Conservation (phyloP, 1,140 invertebrate species). For the Apis mellifera region DNA sequence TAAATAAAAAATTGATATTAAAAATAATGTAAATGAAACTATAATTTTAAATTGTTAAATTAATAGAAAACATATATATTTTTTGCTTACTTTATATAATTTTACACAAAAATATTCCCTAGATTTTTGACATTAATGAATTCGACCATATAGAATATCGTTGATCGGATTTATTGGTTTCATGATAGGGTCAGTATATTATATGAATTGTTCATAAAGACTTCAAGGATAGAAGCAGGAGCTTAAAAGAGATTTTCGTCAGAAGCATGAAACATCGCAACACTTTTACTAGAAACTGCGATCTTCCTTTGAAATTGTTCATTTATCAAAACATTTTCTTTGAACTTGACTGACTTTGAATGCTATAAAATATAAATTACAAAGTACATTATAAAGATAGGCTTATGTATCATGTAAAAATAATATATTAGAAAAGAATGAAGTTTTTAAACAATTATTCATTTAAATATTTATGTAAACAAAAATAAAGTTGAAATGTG, state of each 20-base stretch:
- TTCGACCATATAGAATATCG: constrained; percentile 13
- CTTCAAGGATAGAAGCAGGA: neutral
- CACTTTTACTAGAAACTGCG: constrained; percentile 15
- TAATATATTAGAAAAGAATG: too few relatives aligned
- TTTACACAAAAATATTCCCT: constrained; percentile 28
- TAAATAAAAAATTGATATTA: too few relatives aligned
- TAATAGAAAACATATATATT: too few relatives aligned
- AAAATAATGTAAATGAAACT: too few relatives aligned
- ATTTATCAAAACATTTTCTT: neutral
- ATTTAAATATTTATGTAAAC: too few relatives aligned
- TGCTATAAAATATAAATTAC: too few relatives aligned
- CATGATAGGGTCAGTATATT: constrained; percentile 18
- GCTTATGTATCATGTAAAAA: too few relatives aligned
- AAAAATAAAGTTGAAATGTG: too few relatives aligned
- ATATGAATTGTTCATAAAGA: neutral
- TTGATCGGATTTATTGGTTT: constrained; percentile 52
- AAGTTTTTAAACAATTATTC: too few relatives aligned
- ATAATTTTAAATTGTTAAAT: too few relatives aligned
- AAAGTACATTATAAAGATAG: too few relatives aligned
- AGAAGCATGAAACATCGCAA: constrained; percentile 1
- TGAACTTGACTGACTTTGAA: neutral
- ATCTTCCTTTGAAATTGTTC: constrained; percentile 4
- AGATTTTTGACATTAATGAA: constrained; percentile 20
- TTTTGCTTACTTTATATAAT: constrained; percentile 36
- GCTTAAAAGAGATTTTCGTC: constrained; percentile 17